A percentile compares a stretch with the other conserved stretches of the same genome.
These are phyloP conservation scores for Nephrotoma appendiculata DNA, from an alignment of 2,888 invertebrate genomes.

Conservation along the genomic window DNA sequence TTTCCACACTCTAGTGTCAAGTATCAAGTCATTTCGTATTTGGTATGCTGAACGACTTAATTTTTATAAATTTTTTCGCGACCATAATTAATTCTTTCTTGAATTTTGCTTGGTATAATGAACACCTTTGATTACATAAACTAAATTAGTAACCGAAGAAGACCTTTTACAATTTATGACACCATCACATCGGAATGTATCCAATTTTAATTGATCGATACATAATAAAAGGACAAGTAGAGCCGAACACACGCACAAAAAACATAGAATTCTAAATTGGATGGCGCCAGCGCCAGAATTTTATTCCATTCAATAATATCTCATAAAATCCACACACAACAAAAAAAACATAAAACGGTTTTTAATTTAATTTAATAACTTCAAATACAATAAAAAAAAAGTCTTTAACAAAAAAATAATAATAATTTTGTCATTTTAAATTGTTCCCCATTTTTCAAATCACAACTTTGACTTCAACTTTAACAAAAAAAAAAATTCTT, in stretches of 20 bases:
- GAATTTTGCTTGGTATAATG: background rate
- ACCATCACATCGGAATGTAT: background rate
- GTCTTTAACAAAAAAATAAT: background rate
- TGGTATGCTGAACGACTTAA: too few relatives aligned
- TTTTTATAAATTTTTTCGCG: too few relatives aligned
- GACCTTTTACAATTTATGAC: background rate
- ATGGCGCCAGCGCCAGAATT: background rate
- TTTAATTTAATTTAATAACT: background rate
- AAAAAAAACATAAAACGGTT: background rate
- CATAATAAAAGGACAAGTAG: background rate
- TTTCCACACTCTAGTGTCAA: too few relatives aligned
- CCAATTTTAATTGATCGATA: background rate
- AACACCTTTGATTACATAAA: background rate
- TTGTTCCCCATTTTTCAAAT: background rate
- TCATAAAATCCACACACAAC: background rate
- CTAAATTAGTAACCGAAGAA: background rate
- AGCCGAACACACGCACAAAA: background rate
- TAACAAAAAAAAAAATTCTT: background rate
- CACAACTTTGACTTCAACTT: background rate
- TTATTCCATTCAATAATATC: background rate
- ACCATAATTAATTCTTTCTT: too few relatives aligned
- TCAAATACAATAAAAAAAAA: background rate
- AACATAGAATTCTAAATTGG: background rate
- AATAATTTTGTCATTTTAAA: background rate
- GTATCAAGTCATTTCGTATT: too few relatives aligned